These are phyloP conservation scores for Sapajus apella DNA, from an alignment of 2,113 vertebrate species.

Conservation along the genomic window DNA sequence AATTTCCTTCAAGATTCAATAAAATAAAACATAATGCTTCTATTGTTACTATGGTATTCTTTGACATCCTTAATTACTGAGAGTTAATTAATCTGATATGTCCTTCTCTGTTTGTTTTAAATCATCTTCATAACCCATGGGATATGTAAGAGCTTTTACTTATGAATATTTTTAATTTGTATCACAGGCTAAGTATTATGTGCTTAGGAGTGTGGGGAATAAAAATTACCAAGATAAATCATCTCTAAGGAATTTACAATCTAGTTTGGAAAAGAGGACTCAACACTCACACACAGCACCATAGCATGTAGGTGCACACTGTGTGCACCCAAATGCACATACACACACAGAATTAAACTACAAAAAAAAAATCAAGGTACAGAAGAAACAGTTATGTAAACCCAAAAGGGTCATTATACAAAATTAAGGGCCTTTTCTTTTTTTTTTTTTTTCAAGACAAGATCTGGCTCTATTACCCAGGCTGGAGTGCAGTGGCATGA, in stretches of 20 bases:
- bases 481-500: too few species aligned
- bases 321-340: background rate
- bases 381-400: background rate
- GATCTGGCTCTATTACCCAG: too few species aligned
- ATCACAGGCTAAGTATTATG: background rate
- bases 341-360: background rate
- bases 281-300: background rate
- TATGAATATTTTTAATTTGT: constrained; percentile 38
- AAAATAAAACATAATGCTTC: constrained; percentile 41
- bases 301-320: background rate
- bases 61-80: background rate
- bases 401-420: background rate
- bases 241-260: background rate
- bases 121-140: background rate
- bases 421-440: background rate
- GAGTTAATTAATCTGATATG: constrained; percentile 13
- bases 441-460: too few species aligned
- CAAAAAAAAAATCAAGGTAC: background rate
- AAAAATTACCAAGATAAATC: constrained; percentile 5
- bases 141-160: background rate
- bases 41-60: background rate
- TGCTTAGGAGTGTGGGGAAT: constrained; percentile 6
- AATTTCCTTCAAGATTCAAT: constrained; percentile 13
- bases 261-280: constrained; percentile 1
- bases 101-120: constrained; percentile 21